These are phyloP conservation scores for Corvus cornix DNA, from an alignment of 2,113 vertebrate genomes.

Conservation along the genomic window DNA sequence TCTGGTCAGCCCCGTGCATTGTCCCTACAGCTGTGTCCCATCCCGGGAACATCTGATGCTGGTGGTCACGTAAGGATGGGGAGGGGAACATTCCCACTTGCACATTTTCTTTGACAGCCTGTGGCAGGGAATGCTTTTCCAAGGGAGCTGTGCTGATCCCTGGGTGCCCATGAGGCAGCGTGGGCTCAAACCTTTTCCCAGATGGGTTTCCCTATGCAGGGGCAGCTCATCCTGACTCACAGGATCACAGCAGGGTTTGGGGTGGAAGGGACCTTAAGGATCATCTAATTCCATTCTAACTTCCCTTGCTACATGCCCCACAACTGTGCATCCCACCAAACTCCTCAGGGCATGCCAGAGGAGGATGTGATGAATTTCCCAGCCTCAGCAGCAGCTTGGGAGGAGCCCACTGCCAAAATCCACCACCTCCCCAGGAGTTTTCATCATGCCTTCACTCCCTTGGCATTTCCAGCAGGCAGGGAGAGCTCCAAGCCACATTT, in stretches of 20 bases:
- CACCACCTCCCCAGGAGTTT: background rate
- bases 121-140: background rate
- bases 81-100: background rate
- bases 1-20: background rate
- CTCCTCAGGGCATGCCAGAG: background rate
- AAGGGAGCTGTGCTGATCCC: background rate
- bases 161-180: rapidly evolving
- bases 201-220: background rate
- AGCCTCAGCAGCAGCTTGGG: background rate
- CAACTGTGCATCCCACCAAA: background rate
- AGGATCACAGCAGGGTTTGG: background rate
- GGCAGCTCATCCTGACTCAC: background rate
- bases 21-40: constrained; percentile 14
- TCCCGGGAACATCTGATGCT: background rate
- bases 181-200: background rate
- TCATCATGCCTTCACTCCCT: background rate
- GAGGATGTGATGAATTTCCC: background rate
- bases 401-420: background rate
- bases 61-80: constrained; percentile 7
- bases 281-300: background rate
- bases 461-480: background rate
- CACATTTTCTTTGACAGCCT: background rate
- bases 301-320: background rate
- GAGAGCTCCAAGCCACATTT: background rate
- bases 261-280: background rate